Percentiles rank a stretch among this genome's conserved stretches.
Evolutionary conservation across 2,797 vertebrate genomes (phyloP).

Genomic region (Lindbergichthys nudifrons): DNA sequence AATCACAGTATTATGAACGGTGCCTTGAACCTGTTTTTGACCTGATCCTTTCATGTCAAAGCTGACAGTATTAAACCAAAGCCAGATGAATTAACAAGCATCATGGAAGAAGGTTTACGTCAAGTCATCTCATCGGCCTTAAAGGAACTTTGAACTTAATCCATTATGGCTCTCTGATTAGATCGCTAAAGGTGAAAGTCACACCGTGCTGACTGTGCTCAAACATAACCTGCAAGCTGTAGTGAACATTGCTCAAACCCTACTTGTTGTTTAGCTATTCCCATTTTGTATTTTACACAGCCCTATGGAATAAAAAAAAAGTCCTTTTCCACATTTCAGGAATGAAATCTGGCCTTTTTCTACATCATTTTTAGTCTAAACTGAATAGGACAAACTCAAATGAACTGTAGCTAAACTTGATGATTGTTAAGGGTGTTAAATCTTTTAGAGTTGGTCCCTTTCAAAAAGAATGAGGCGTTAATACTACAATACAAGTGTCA

Average conservation of each 20-base stretch:
- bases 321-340: not conserved
- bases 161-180: conserved; percentile 4
- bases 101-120: not conserved
- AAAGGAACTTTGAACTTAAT: conserved; percentile 1
- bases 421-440: too few species aligned
- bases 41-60: not conserved
- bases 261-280: too few species aligned
- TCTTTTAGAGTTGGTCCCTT: not conserved
- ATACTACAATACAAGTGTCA: not conserved
- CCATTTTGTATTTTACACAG: too few species aligned
- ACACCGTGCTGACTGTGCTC: not conserved
- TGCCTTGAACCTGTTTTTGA: not conserved
- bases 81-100: not conserved
- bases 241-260: too few species aligned
- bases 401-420: too few species aligned
- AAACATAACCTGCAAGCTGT: too few species aligned
- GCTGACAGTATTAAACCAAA: not conserved
- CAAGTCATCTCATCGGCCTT: not conserved
- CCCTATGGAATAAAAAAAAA: too few species aligned
- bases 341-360: not conserved
- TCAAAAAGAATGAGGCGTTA: not conserved
- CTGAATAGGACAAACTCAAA: not conserved
- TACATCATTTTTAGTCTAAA: not conserved
- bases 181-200: not conserved
- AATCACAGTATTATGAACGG: not conserved